Evolutionary conservation across 2,888 invertebrate species (phyloP), one percentile per base, ranked within the genome.

Genomic region (Limnephilus auricula): DNA sequence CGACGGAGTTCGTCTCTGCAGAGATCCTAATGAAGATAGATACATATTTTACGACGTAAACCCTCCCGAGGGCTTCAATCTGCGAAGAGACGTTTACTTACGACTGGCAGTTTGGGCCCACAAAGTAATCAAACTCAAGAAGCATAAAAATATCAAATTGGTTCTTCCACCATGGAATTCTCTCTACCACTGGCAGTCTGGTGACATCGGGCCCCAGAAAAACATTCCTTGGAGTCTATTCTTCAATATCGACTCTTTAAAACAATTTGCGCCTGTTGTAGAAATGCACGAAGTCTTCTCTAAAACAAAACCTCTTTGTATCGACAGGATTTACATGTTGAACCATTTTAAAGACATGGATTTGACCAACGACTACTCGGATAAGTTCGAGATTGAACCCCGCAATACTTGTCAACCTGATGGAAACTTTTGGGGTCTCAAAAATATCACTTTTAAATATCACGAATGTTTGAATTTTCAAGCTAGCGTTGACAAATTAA

Each of bases 61-160:
- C 95, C 97, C 97, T 3, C 97, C 98, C 0, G 99, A 99, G 96
- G 99, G 99, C 0, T 99, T 99, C 94, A 99, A 99, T 95, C 96
- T 99, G 92, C 96, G 99, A 30, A 96, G 99, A 78, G 99, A 99
- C 96, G 99, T 99, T 2, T 99, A 99, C 94, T 97, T 99, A 96
- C 96, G 99, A 93, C 96, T 99, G 94, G 99, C 99, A 1, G 97
- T 98, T 86, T 97, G 99, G 94, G 96, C 98, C 0, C 96, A 97
- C 50, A 96, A 97, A 92, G 95, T 99, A 90, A 96, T 97, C 91
- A 96, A 96, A 91, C 94, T 95, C 18, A 95, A 95, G 0, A 94
- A 94, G 91, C 85, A 89, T 25, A 86, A 85, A 78, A 79, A 92
- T 79, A 65, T 92, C 12, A 95, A 95, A 79, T 94, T 98, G 93